Conservation (phyloP, 2,888 invertebrate genomes). For the Hecatera dysodea region DNA sequence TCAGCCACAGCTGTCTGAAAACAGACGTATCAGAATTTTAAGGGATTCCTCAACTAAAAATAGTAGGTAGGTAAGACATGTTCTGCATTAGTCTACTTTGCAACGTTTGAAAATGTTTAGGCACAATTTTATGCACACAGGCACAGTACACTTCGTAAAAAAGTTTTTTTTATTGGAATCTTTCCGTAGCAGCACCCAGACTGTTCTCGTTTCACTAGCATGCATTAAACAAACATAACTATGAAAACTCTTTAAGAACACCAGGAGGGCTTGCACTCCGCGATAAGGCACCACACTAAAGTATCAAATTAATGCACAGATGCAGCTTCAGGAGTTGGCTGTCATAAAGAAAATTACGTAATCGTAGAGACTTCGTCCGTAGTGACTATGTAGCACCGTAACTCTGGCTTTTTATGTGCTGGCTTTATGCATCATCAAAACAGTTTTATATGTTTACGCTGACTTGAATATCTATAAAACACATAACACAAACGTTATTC, state of each 20-base stretch:
- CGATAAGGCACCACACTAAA: conserved; percentile 37
- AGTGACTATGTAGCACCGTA: conserved; percentile 24
- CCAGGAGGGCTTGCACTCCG: conserved; percentile 14
- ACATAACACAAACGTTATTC: neutral
- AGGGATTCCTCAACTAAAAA: too few relatives aligned
- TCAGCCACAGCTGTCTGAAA: too few relatives aligned
- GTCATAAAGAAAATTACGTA: conserved; percentile 28
- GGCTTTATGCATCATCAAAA: conserved; percentile 10
- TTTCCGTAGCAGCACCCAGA: conserved; percentile 5
- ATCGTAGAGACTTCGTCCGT: conserved; percentile 18
- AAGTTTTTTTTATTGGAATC: conserved; percentile 20
- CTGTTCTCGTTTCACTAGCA: conserved; percentile 15
- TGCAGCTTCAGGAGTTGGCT: conserved; percentile 22
- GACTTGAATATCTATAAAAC: neutral
- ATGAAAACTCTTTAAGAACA: conserved; percentile 23
- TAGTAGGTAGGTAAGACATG: too few relatives aligned
- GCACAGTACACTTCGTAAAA: neutral
- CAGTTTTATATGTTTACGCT: neutral
- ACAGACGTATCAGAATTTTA: too few relatives aligned
- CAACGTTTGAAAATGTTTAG: neutral
- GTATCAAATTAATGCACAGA: conserved; percentile 40
- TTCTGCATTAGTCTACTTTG: neutral
- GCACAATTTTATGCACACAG: neutral
- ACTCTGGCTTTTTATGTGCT: conserved; percentile 42
- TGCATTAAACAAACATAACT: conserved; percentile 30